Evolutionary conservation across 2,888 invertebrate species (phyloP), one percentile per base, ranked within the genome.

Genomic region (Polylopha cassiicola): DNA sequence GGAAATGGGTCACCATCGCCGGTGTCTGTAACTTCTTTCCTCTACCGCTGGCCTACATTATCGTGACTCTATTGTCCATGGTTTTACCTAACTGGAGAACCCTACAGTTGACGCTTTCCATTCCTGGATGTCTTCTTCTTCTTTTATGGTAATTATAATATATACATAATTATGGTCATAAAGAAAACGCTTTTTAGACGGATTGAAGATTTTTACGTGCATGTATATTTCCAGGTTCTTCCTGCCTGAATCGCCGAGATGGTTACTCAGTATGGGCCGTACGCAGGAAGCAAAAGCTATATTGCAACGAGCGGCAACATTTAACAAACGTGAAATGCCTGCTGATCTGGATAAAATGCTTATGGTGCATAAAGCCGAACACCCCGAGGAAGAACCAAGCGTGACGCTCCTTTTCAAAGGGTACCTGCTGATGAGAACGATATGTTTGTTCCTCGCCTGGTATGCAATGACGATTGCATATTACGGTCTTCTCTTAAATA

Each of bases 11-110:
- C 45, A 93, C 92, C 2, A 90, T 93, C 39, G 90, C 93, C 2
- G 94, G 94, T 37, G 92, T 94, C 43, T 92, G 92, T 54, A 93
- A 93, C 70, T 88, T 93, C 58, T 92, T 94, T 67, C 93, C 93
- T 43, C 87, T 94, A 45, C 92, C 93, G 8, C 66, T 93, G 33
- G 90, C 92, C 23, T 94, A 93, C 61, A 89, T 93, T 57, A 85
- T 89, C 13, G 92, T 93, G 29, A 90, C 93, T 0, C 88, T 91
- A 1, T 78, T 93, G 37, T 93, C 92, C 0, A 89, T 91, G 60
- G 73, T 88, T 29, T 74, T 93, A 50, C 89, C 91, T 23, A 90
- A 92, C 55, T 94, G 92, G 90, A 87, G 92, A 51, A 85, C 89
- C 29, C 73, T 94, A 13, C 93, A 93, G 64, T 72, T 93, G 33